Evolutionary conservation across 2,888 invertebrate species (phyloP).

Genomic region (Cataglyphis livida): DNA sequence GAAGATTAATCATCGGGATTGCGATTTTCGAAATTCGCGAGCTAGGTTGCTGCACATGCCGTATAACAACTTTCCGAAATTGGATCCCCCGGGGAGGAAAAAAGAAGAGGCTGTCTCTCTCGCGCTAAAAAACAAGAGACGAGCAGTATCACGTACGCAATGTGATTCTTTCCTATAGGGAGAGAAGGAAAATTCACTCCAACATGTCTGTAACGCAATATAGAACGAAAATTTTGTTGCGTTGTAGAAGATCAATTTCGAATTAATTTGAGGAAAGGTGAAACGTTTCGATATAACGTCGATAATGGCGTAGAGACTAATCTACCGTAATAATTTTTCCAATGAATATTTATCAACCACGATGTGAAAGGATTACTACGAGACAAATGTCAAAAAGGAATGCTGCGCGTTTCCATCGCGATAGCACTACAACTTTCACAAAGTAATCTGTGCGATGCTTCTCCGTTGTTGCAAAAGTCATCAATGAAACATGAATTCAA

Average conservation of each 20-base stretch:
- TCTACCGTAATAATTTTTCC: neutral
- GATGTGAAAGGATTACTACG: neutral
- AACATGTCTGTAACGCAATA: conserved; percentile 20
- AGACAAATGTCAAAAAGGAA: neutral
- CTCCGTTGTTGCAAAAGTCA: conserved; percentile 20
- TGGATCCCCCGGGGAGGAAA: conserved; percentile 40
- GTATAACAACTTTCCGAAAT: conserved; percentile 47
- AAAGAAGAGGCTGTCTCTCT: conserved; percentile 30
- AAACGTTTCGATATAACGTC: neutral
- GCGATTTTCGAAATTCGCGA: conserved; percentile 43
- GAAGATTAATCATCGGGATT: conserved; percentile 41
- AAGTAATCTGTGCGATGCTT: conserved; percentile 23
- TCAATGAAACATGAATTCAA: conserved; percentile 39
- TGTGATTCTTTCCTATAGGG: conserved; percentile 45
- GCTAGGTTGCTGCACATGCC: conserved; percentile 20
- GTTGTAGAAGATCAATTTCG: conserved; percentile 22
- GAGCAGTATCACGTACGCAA: conserved; percentile 50
- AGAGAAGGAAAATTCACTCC: conserved; percentile 42
- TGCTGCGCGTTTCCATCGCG: neutral
- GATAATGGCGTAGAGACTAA: conserved; percentile 2
- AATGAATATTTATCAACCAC: neutral
- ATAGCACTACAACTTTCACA: conserved; percentile 24
- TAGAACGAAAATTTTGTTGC: conserved; percentile 39
- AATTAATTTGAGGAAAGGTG: neutral
- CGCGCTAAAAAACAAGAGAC: neutral